These are phyloP conservation scores for Mobula hypostoma DNA, from an alignment of 2,113 vertebrate species.

Conservation along the genomic window DNA sequence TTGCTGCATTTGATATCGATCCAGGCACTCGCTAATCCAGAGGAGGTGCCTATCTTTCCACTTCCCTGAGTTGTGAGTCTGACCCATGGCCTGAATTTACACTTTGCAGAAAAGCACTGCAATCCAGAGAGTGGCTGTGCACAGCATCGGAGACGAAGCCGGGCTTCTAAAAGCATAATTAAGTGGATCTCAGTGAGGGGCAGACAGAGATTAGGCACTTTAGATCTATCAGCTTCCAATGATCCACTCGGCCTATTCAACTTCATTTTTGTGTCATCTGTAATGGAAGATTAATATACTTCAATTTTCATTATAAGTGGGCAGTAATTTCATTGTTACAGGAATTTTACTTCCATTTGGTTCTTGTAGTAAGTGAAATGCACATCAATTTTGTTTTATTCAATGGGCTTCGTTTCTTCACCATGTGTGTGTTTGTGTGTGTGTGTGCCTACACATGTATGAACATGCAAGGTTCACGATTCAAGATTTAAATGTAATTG, in stretches of 20 bases:
- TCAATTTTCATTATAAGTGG: constrained; percentile 22
- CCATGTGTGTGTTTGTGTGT: background rate
- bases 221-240: background rate
- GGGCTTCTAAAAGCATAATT: constrained; percentile 28
- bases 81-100: constrained; percentile 1
- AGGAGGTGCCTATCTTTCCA: background rate
- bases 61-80: background rate
- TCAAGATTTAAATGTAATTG: too few species aligned
- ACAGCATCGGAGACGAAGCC: background rate
- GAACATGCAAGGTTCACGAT: background rate
- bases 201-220: constrained; percentile 15
- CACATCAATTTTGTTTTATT: background rate
- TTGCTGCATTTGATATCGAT: constrained; percentile 18
- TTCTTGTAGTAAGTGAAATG: constrained; percentile 7
- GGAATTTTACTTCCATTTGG: background rate
- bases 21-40: background rate
- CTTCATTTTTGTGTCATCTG: background rate
- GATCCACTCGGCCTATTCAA: background rate
- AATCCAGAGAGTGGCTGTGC: background rate
- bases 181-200: background rate
- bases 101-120: constrained; percentile 15
- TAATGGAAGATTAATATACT: constrained; percentile 31
- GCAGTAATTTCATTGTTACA: constrained; percentile 10
- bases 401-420: too few species aligned
- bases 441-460: background rate